Conservation (phyloP, 1,140 invertebrate species). For the Lasioglossum baleicum region DNA sequence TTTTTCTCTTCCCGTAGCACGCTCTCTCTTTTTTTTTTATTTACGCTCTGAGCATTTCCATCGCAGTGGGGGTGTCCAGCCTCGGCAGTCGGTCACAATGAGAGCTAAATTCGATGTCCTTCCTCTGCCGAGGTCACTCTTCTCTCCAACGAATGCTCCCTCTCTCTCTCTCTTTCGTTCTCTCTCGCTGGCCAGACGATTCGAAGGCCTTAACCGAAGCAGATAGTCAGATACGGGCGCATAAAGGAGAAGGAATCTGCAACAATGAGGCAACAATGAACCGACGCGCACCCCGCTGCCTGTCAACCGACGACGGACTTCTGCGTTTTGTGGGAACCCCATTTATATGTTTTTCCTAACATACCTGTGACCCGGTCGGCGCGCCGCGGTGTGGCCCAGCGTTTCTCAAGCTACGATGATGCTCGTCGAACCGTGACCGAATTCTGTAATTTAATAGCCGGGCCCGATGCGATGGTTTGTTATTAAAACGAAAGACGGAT, state of each 20-base stretch:
- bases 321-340: conserved; percentile 62
- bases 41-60: conserved; percentile 34
- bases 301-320: conserved; percentile 54
- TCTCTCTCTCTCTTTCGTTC: neutral
- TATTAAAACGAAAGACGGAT: conserved; percentile 10
- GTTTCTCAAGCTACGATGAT: conserved; percentile 56
- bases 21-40: conserved; percentile 32
- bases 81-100: conserved; percentile 51
- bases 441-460: conserved; percentile 40
- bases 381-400: conserved; percentile 32
- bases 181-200: neutral
- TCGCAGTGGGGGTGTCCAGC: conserved; percentile 56
- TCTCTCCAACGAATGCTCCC: neutral
- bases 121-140: conserved; percentile 12
- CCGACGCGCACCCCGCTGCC: conserved; percentile 56
- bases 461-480: neutral
- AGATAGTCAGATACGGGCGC: conserved; percentile 53
- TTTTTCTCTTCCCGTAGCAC: neutral
- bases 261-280: conserved; percentile 71
- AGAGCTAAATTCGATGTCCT: conserved; percentile 58
- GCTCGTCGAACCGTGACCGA: conserved; percentile 32
- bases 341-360: conserved; percentile 65
- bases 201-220: conserved; percentile 12
- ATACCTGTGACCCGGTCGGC: conserved; percentile 59
- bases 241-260: conserved; percentile 64